Percentiles rank a stretch among this genome's conserved stretches.
Conservation (phyloP, 2,888 invertebrate genomes). For the Thumatha senex region DNA sequence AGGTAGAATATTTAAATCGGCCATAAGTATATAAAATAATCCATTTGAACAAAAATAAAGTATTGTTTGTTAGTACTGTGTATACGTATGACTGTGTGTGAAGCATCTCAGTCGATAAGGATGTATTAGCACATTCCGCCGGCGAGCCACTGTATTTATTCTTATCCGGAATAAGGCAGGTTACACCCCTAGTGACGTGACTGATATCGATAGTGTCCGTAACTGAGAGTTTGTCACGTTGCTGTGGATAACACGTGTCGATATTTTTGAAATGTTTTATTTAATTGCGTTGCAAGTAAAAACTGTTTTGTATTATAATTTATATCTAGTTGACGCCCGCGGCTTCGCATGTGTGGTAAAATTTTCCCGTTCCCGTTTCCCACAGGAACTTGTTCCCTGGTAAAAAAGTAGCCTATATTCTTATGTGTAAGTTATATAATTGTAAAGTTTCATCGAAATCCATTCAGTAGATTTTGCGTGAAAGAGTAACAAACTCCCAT, state of each 20-base stretch:
- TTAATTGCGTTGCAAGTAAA: neutral
- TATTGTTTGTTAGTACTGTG: constrained; percentile 34
- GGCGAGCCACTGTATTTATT: constrained; percentile 79
- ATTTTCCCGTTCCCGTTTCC: too few relatives aligned
- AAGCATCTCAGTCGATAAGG: constrained; percentile 71
- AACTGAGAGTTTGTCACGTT: constrained; percentile 19
- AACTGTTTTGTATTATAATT: too few relatives aligned
- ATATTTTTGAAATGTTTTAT: constrained; percentile 13
- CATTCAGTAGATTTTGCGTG: too few relatives aligned
- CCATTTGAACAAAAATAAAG: constrained; percentile 7
- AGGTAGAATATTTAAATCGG: too few relatives aligned
- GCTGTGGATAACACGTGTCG: constrained; percentile 22
- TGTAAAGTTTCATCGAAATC: too few relatives aligned
- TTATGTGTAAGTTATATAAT: too few relatives aligned
- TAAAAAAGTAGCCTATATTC: too few relatives aligned
- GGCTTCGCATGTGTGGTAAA: too few relatives aligned
- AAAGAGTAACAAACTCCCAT: too few relatives aligned
- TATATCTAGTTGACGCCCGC: too few relatives aligned
- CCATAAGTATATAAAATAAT: too few relatives aligned
- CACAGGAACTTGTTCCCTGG: too few relatives aligned
- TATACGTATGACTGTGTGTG: constrained; percentile 38
- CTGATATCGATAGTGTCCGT: constrained; percentile 38
- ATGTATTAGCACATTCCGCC: constrained; percentile 81
- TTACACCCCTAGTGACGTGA: constrained; percentile 77
- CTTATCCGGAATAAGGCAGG: constrained; percentile 81